Evolutionary conservation across 2,888 invertebrate species (phyloP), one percentile per base, ranked within the genome.

Genomic region (Baccha elongata): DNA sequence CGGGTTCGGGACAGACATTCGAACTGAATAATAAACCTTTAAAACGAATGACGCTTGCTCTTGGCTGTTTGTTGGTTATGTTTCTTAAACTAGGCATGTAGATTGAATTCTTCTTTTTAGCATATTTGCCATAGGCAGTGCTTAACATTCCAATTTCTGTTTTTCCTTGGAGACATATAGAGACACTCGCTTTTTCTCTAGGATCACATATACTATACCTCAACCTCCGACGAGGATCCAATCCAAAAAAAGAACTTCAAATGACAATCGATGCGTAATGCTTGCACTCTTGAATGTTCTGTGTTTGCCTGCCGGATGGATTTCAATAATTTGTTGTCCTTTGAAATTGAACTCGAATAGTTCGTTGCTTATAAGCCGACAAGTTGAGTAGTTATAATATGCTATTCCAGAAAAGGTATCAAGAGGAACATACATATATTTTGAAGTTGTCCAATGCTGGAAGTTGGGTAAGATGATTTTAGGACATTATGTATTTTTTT

Each of bases 241-340:
- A 76, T 81, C 67, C 65, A 75, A 75, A 42, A 81, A 81, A 67
- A 52, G 65, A 75, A 67, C 71, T 81, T 21, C 40, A 67, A 81
- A 71, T 71, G 75, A 67, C 81, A 76, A 76, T 67, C 65, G 75
- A 81, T 81, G 75, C 81, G 71, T 81, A 81, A 71, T 75, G 81
- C 71, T 62, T 75, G 71, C 52, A 67, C 71, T 21, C 21, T 81
- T 48, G 75, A 64, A 65, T 52, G 55, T 58, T 58, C 44, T 60
- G 71, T 35, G 75, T 29, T 53, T 75, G 60, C 35, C 48, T 76
- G 62, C 65, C 71, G 60, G 71, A 81, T 74, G 71, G 60, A 75
- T 60, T 71, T 75, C 71, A 81, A 55, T 71, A 71, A 75, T 75
- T 65, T 42, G 35, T 35, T 64, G 35, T 73, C 50, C 50, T 52